phyloP scores from a whole-genome alignment of 2,113 vertebrate genomes.

The Neopipo cinnamomea region DNA sequence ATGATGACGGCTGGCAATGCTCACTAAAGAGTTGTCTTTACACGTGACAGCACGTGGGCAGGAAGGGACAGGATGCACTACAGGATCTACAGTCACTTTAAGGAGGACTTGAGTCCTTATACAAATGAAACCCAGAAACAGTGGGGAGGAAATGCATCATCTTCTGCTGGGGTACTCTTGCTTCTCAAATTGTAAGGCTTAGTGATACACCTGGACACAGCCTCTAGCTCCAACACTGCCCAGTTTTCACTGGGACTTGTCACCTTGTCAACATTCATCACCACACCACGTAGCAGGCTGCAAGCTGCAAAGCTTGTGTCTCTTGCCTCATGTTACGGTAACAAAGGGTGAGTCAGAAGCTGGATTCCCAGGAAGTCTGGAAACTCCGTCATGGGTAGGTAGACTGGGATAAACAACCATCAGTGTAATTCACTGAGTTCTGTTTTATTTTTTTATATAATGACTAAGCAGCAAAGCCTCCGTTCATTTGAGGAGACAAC shows the following conservation, averaged over 20 bases:
- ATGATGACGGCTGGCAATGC: neutral
- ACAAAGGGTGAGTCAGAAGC: neutral
- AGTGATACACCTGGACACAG: neutral
- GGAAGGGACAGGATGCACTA: neutral
- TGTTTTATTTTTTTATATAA: neutral
- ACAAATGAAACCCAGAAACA: neutral
- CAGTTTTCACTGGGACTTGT: neutral
- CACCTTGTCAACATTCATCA: neutral
- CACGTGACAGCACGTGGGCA: fast-evolving
- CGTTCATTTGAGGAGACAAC: neutral
- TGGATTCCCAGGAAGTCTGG: neutral
- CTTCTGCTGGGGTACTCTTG: neutral
- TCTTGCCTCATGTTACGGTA: fast-evolving
- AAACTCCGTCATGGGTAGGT: neutral
- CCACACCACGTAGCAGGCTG: fast-evolving
- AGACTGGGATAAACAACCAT: neutral
- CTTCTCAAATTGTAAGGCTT: neutral
- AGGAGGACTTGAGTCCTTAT: neutral
- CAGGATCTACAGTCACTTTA: neutral
- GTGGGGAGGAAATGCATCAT: neutral
- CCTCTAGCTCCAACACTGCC: neutral
- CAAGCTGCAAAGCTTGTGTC: neutral
- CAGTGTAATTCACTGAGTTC: neutral
- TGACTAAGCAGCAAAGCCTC: neutral
- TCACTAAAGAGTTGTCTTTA: neutral